Conservation (phyloP, 2,888 invertebrate genomes). For the Hemaris fuciformis region DNA sequence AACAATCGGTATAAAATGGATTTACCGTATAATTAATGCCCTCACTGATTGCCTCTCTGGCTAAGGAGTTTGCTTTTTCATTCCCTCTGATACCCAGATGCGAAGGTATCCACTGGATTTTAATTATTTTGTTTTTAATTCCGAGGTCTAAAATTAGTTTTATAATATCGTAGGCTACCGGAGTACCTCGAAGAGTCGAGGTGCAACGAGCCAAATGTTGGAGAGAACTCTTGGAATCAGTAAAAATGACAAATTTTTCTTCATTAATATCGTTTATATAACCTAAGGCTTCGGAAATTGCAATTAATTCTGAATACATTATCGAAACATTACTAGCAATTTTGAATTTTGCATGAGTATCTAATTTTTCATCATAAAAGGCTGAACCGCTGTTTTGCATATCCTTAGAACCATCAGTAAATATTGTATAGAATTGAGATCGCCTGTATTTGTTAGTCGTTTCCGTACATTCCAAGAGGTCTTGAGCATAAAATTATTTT, state of each 20-base stretch:
- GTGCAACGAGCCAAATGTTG: too few relatives aligned
- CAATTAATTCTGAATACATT: constrained; percentile 20
- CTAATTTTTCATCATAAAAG: constrained; percentile 17
- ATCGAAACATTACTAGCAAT: constrained; percentile 13
- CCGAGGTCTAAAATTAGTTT: too few relatives aligned
- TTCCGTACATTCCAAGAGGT: too few relatives aligned
- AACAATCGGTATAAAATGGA: too few relatives aligned
- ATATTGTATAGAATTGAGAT: constrained; percentile 17
- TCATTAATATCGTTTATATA: constrained; percentile 3
- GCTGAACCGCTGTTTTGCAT: not conserved
- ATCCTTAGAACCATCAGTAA: constrained; percentile 22
- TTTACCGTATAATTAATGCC: too few relatives aligned
- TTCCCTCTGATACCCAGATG: too few relatives aligned
- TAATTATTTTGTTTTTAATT: too few relatives aligned
- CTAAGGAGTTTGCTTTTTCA: too few relatives aligned
- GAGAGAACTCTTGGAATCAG: constrained; percentile 15
- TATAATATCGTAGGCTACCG: too few relatives aligned
- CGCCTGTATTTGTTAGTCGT: not conserved
- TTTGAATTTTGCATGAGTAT: not conserved
- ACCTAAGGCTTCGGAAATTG: constrained; percentile 17
- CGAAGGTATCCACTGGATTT: too few relatives aligned
- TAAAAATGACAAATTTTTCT: constrained; percentile 15
- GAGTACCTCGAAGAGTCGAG: too few relatives aligned
- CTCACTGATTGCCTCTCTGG: too few relatives aligned
- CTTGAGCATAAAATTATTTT: not conserved